These are phyloP conservation scores for Holothuria scabra DNA, from an alignment of 53 echinoderm and acorn worm genomes.

Conservation along the genomic window DNA sequence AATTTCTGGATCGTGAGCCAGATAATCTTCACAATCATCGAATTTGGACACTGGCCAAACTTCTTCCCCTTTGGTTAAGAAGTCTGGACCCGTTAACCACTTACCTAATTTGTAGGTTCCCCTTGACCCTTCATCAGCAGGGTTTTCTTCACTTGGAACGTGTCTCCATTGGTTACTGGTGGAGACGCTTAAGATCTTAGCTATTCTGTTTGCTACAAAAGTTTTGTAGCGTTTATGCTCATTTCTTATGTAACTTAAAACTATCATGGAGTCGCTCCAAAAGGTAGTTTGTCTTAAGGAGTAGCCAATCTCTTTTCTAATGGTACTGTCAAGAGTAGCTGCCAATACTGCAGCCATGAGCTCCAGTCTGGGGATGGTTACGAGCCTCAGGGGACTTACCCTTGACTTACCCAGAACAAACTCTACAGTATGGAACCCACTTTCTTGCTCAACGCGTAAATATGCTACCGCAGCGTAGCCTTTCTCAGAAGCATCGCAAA, in stretches of 20 bases:
- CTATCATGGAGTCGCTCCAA: conserved; percentile 69
- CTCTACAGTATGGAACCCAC: conserved; percentile 30
- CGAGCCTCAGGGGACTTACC: conserved; percentile 56
- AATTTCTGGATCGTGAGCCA: conserved; percentile 11
- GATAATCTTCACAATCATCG: background rate
- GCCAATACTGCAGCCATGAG: conserved; percentile 67
- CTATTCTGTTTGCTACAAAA: conserved; percentile 64
- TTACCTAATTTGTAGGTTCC: conserved; percentile 44
- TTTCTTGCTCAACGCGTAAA: conserved; percentile 25
- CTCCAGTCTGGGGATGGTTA: conserved; percentile 66
- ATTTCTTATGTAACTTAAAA: conserved; percentile 62
- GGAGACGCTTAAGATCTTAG: conserved; percentile 51
- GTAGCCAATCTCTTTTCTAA: conserved; percentile 51
- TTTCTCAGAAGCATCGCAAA: conserved; percentile 68
- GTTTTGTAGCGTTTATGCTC: conserved; percentile 63
- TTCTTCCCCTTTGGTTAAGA: conserved; percentile 43
- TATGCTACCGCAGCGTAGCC: conserved; percentile 71
- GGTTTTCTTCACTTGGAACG: conserved; percentile 53
- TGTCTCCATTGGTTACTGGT: conserved; percentile 60
- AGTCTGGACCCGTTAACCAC: conserved; percentile 58
- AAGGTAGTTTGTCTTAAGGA: conserved; percentile 29
- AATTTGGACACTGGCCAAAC: background rate
- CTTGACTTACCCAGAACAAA: conserved; percentile 70
- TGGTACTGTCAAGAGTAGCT: conserved; percentile 53
- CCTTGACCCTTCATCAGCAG: conserved; percentile 60